Conservation (phyloP, 2,113 vertebrate genomes). For the Melospiza georgiana region DNA sequence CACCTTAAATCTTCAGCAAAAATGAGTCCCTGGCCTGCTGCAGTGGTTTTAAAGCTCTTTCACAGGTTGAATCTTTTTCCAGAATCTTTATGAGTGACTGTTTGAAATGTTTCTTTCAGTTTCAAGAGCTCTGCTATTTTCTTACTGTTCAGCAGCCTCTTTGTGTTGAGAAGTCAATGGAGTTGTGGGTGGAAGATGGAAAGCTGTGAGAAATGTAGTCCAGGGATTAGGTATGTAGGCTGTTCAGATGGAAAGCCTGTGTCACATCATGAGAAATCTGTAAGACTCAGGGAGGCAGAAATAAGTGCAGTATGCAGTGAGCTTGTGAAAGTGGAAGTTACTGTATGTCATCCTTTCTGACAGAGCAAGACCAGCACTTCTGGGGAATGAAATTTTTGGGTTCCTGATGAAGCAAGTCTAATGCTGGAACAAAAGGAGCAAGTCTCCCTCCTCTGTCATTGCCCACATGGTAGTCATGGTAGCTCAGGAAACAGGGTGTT, state of each 20-base stretch:
- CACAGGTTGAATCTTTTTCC: constrained; percentile 38
- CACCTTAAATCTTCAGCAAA: not conserved
- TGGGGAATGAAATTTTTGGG: not conserved
- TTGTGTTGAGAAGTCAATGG: constrained; percentile 73
- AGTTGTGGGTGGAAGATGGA: constrained; percentile 75
- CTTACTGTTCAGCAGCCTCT: constrained; percentile 56
- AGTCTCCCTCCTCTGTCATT: not conserved
- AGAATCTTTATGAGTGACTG: constrained; percentile 43
- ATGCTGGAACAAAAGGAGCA: not conserved
- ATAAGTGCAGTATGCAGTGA: not conserved
- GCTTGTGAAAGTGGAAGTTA: not conserved
- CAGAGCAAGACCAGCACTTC: not conserved
- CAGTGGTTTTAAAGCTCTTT: constrained; percentile 31
- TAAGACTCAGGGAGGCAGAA: constrained; percentile 46
- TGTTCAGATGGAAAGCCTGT: constrained; percentile 58
- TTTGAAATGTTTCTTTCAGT: constrained; percentile 60
- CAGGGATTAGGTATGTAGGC: constrained; percentile 71
- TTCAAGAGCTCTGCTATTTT: constrained; percentile 67
- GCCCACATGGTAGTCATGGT: not conserved
- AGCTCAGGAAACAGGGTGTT: not conserved
- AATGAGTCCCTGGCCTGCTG: not conserved
- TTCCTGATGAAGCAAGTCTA: not conserved
- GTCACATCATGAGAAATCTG: constrained; percentile 59
- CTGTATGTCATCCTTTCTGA: not conserved
- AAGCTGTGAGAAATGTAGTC: constrained; percentile 72